A percentile compares a stretch with the other conserved stretches of the same genome.
Conservation (phyloP, 2,113 vertebrate species). For the Cyrtonyx montezumae region DNA sequence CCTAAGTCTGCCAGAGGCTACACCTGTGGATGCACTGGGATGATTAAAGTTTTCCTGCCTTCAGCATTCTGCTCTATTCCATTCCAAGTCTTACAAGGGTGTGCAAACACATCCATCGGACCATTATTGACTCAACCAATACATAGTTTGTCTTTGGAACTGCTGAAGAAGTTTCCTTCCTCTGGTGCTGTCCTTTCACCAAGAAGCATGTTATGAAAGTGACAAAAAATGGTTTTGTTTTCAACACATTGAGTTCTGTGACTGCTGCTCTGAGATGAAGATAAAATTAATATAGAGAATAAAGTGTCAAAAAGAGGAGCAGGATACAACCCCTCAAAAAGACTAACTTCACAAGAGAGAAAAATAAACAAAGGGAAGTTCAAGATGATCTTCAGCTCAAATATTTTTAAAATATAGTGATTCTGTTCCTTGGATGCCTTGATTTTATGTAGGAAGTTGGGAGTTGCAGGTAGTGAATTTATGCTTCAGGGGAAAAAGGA, state of each 20-base stretch:
- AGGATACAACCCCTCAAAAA: background rate
- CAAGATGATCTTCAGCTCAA: background rate
- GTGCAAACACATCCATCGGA: background rate
- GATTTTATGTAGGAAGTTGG: background rate
- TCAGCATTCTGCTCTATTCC: background rate
- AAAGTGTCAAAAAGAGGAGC: background rate
- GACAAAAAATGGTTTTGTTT: background rate
- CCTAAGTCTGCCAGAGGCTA: background rate
- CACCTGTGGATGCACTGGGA: background rate
- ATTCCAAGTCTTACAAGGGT: background rate
- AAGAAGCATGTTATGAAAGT: background rate
- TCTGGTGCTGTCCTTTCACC: background rate
- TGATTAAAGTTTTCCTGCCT: background rate
- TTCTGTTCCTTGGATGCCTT: background rate
- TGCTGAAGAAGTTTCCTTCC: background rate
- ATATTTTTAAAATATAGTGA: background rate
- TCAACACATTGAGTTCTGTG: background rate
- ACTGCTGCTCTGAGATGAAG: background rate
- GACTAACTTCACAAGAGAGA: background rate
- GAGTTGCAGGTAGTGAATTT: background rate
- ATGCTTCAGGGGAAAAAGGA: conserved; percentile 20
- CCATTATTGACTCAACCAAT: background rate
- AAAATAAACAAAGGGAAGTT: background rate
- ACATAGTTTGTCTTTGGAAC: background rate
- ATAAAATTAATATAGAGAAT: background rate